A percentile compares a stretch with the other conserved stretches of the same genome.
phyloP scores from a whole-genome alignment of 92 coral and sea anemone genomes.

The Actinernus sp. region DNA sequence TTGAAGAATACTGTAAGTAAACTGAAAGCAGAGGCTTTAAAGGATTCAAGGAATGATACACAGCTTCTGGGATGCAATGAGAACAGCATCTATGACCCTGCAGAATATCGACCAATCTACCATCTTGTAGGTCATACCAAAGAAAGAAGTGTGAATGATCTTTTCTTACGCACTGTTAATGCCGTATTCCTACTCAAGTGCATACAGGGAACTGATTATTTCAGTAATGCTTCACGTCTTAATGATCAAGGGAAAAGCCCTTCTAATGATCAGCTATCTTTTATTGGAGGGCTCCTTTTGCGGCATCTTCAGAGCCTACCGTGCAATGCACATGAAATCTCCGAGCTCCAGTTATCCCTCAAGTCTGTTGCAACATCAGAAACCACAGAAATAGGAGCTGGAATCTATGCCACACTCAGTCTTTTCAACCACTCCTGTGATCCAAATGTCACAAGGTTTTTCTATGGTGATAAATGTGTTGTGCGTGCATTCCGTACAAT shows the following conservation, averaged over 20 bases:
- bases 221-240: constrained; percentile 1
- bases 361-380: constrained; percentile 89
- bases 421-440: constrained; percentile 96
- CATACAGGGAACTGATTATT: constrained; percentile 70
- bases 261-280: constrained; percentile 39
- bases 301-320: constrained; percentile 93
- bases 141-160: constrained; percentile 77
- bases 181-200: constrained; percentile 81
- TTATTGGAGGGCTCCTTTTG: constrained; percentile 79
- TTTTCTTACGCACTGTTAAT: constrained; percentile 84
- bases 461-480: constrained; percentile 93
- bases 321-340: constrained; percentile 96
- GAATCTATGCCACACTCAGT: constrained; percentile 90
- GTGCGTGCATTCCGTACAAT: constrained; percentile 84
- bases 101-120: constrained; percentile 79
- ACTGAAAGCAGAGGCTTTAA: constrained; percentile 4
- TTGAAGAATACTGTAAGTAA: constrained; percentile 47
- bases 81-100: constrained; percentile 65
- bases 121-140: constrained; percentile 87
- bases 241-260: constrained; percentile 5
- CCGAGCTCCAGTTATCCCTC: constrained; percentile 80
- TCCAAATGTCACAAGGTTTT: constrained; percentile 92
- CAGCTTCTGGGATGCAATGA: constrained; percentile 35
- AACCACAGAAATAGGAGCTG: constrained; percentile 92
- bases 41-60: constrained; percentile 2